Evolutionary conservation across 2,797 vertebrate species (phyloP).

Genomic region (Gambelia wislizenii): DNA sequence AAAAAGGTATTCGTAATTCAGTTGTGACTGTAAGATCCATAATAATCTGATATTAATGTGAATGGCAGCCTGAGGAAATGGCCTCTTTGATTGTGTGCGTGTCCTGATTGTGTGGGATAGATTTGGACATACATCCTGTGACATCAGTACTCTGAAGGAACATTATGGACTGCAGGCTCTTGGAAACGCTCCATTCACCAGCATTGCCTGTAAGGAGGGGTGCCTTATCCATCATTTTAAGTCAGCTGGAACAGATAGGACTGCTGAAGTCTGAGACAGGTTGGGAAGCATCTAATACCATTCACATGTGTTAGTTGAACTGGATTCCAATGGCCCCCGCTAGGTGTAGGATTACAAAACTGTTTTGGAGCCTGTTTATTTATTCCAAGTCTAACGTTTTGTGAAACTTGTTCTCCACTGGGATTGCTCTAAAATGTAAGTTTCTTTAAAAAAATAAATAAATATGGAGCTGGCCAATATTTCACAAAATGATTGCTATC

Average conservation of each 20-base stretch:
- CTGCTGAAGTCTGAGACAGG: conserved; percentile 13
- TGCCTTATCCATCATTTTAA: conserved; percentile 25
- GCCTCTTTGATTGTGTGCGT: neutral
- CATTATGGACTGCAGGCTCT: neutral
- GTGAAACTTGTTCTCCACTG: conserved; percentile 14
- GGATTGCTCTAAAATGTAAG: conserved; percentile 18
- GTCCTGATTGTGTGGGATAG: neutral
- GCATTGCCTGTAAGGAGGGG: neutral
- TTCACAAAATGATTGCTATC: conserved; percentile 11
- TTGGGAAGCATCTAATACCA: conserved; percentile 3
- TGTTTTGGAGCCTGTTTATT: neutral
- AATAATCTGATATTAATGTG: neutral
- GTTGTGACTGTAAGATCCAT: neutral
- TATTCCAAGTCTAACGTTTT: conserved; percentile 23
- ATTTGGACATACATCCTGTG: neutral
- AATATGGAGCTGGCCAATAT: neutral
- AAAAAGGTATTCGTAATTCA: neutral
- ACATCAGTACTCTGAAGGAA: conserved; percentile 9
- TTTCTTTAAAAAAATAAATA: neutral
- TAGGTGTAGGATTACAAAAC: conserved; percentile 28
- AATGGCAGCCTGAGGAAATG: neutral
- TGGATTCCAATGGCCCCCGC: conserved; percentile 1
- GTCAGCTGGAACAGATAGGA: neutral
- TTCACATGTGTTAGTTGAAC: conserved; percentile 1
- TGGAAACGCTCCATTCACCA: neutral